Evolutionary conservation across 2,888 invertebrate genomes (phyloP), one percentile per base, ranked within the genome.

Genomic region (Himalopsyche anomala): DNA sequence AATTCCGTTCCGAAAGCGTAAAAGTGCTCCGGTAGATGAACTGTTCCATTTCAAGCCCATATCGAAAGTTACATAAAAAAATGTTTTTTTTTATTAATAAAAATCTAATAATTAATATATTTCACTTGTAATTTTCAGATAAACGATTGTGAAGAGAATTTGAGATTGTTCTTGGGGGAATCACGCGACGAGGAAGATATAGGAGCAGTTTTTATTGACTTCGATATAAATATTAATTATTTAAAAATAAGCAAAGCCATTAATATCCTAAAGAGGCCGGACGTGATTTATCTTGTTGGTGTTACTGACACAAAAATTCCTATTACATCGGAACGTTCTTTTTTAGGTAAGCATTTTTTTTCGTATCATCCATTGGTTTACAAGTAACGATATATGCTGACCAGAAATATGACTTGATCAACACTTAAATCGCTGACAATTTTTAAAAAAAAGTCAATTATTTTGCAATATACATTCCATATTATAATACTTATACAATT

Each of bases 131-230:
- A 38, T 42, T 82, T 79, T 51, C 81, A 86, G 86, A 36, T 51
- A 19, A 62, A 79, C 42, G 51, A 51, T 9, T 85, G 79, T 17
- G 42, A 56, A 6, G 81, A 87, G 38, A 74, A 69, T 40, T 36
- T 87, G 11, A 54, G 17, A 8, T 11, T 36, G 4, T 12, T 85
- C 3, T 12, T 83, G 3, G 40, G 6, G 4, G 81, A 83, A 5
- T 74, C 56, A 2, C 54, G 19, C 17, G 86, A 88, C 54, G 86
- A 88, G 28, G 79, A 38, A 19, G 84, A 86, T 11, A 88, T 90
- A 0, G 89, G 90, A 87, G 91, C 91, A 5, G 90, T 91, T 5
- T 88, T 91, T 40, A 36, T 90, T 4, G 91, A 91, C 83, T 89
- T 90, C 38, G 90, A 90, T 42, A 11, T 89, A 0, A 86, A 89